A percentile compares a stretch with the other conserved stretches of the same genome.
Evolutionary conservation across 1,140 invertebrate species (phyloP).

Genomic region (Fopius arisanus): DNA sequence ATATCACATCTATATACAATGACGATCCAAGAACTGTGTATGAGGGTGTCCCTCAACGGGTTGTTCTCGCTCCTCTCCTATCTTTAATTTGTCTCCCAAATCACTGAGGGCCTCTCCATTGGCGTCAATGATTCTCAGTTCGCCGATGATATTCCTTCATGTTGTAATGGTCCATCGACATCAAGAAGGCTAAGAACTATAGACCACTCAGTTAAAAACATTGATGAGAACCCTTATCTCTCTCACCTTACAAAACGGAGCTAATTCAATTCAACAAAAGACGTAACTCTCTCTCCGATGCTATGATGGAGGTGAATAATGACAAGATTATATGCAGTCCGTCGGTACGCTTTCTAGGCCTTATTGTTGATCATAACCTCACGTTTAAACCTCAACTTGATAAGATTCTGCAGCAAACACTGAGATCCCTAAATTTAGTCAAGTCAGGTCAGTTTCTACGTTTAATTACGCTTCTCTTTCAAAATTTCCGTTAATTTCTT

Average conservation of each 20-base stretch:
- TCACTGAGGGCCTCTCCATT: not conserved
- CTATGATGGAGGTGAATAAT: conserved; percentile 17
- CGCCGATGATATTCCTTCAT: conserved; percentile 33
- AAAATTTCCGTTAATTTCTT: too few relatives aligned
- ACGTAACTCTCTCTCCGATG: not conserved
- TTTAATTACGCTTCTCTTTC: too few relatives aligned
- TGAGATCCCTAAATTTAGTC: conserved; percentile 27
- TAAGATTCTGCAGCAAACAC: conserved; percentile 15
- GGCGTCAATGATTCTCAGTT: conserved; percentile 23
- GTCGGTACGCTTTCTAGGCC: conserved; percentile 33
- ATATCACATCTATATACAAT: not conserved
- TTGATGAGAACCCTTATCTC: conserved; percentile 2
- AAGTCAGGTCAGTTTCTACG: too few relatives aligned
- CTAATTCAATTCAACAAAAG: conserved; percentile 36
- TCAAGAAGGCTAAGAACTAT: not conserved
- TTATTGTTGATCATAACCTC: conserved; percentile 32
- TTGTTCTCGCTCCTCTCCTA: conserved; percentile 18
- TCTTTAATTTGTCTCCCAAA: conserved; percentile 16
- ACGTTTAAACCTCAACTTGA: conserved; percentile 37
- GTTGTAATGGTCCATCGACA: not conserved
- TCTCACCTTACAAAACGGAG: conserved; percentile 37
- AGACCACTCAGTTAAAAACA: not conserved
- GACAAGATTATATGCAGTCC: not conserved
- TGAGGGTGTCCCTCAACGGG: conserved; percentile 33
- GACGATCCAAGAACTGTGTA: not conserved